phyloP scores from a whole-genome alignment of 2,797 vertebrate genomes.

The Falco rusticolus region DNA sequence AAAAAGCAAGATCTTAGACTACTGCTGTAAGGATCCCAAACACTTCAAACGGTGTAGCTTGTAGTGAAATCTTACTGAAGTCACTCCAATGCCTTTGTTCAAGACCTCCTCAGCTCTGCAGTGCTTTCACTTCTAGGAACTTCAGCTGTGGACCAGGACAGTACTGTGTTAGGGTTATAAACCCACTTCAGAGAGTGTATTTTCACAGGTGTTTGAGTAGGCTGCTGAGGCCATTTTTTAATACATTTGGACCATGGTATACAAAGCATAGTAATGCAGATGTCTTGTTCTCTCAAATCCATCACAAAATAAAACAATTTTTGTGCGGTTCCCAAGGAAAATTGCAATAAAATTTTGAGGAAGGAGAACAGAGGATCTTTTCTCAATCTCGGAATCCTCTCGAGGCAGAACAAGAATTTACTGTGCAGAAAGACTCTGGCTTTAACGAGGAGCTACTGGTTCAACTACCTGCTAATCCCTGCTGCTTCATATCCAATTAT shows the following conservation, averaged over 20 bases:
- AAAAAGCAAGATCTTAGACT: background rate
- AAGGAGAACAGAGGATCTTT: background rate
- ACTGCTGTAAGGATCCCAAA: background rate
- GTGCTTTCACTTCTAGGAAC: background rate
- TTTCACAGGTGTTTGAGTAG: background rate
- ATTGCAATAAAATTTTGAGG: background rate
- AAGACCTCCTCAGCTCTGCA: background rate
- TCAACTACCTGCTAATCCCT: background rate
- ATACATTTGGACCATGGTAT: background rate
- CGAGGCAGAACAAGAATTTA: background rate
- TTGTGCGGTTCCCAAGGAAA: background rate
- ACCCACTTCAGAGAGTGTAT: background rate
- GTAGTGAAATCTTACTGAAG: background rate
- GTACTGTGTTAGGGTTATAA: background rate
- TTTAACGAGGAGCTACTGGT: background rate
- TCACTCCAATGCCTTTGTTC: background rate
- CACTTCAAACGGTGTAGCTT: background rate
- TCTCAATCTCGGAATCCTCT: background rate
- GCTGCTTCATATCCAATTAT: background rate
- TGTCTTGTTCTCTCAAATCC: background rate
- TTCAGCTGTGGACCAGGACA: background rate
- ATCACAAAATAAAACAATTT: background rate
- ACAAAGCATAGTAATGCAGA: background rate
- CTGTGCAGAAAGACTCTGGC: background rate
- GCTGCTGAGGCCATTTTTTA: background rate